phyloP scores from a whole-genome alignment of 2,888 invertebrate genomes.

The Rhamnusium bicolor region DNA sequence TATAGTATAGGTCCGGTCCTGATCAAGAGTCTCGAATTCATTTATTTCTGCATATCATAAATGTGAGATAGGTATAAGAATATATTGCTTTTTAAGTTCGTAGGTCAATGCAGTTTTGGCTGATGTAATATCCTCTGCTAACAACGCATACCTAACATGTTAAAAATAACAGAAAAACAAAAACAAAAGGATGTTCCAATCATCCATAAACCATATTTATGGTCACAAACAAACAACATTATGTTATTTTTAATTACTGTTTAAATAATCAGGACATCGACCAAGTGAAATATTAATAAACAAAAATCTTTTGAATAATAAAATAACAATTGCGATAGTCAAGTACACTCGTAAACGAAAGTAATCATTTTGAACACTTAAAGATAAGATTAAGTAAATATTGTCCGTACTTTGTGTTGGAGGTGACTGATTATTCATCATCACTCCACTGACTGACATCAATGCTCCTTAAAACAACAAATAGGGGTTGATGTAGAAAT shows the following conservation, averaged over 20 bases:
- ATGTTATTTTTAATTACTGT: constrained; percentile 6
- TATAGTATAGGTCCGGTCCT: too few species aligned
- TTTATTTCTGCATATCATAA: too few species aligned
- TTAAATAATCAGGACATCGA: constrained; percentile 18
- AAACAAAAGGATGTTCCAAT: constrained; percentile 11
- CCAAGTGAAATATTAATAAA: constrained; percentile 5
- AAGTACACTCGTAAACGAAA: not conserved
- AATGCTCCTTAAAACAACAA: not conserved
- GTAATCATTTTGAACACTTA: not conserved
- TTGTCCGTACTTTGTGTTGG: not conserved
- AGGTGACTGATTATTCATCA: not conserved
- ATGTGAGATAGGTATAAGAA: not conserved
- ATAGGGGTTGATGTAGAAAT: too few species aligned
- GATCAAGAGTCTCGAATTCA: too few species aligned
- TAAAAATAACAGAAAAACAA: constrained; percentile 1
- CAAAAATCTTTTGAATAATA: constrained; percentile 15
- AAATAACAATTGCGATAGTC: not conserved
- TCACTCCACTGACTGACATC: too few species aligned
- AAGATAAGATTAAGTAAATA: constrained; percentile 6
- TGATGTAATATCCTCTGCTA: not conserved
- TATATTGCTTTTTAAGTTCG: not conserved
- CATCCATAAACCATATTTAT: not conserved
- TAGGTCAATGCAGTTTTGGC: not conserved
- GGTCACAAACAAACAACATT: not conserved
- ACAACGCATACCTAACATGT: not conserved